Evolutionary conservation across 2,888 invertebrate genomes (phyloP).

Genomic region (Beris morrisii): DNA sequence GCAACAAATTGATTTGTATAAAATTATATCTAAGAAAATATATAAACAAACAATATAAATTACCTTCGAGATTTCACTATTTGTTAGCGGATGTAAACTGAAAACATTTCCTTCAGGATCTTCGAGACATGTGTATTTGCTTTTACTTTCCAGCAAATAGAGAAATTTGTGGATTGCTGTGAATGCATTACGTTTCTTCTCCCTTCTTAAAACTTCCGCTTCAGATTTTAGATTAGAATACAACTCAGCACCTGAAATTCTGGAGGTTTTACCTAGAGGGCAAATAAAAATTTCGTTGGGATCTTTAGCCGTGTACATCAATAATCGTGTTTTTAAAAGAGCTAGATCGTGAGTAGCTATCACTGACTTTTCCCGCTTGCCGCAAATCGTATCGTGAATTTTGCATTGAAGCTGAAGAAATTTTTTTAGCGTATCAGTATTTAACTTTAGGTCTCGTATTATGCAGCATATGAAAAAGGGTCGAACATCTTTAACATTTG

Average conservation of each 20-base stretch:
- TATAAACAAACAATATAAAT: not conserved
- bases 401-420: slow-evolving; percentile 81
- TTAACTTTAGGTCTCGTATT: slow-evolving; percentile 65
- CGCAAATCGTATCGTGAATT: slow-evolving; percentile 73
- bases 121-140: slow-evolving; percentile 71
- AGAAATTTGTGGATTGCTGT: slow-evolving; percentile 84
- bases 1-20: too few species aligned
- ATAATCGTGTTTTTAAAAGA: slow-evolving; percentile 59
- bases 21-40: too few species aligned
- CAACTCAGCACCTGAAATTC: slow-evolving; percentile 67
- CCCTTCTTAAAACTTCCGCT: slow-evolving; percentile 77
- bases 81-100: slow-evolving; percentile 86
- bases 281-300: slow-evolving; percentile 67
- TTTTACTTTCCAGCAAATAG: slow-evolving; percentile 74
- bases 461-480: slow-evolving; percentile 75
- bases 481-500: slow-evolving; percentile 56
- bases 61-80: slow-evolving; percentile 79
- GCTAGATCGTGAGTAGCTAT: slow-evolving; percentile 82
- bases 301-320: slow-evolving; percentile 68
- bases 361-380: slow-evolving; percentile 75
- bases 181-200: slow-evolving; percentile 79
- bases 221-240: slow-evolving; percentile 71
- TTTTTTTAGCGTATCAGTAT: slow-evolving; percentile 67
- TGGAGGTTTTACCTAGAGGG: slow-evolving; percentile 65
- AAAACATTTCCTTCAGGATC: slow-evolving; percentile 69